A percentile compares a stretch with the other conserved stretches of the same genome.
Evolutionary conservation across 2,797 vertebrate species (phyloP).

Genomic region (Heliangelus exortis): DNA sequence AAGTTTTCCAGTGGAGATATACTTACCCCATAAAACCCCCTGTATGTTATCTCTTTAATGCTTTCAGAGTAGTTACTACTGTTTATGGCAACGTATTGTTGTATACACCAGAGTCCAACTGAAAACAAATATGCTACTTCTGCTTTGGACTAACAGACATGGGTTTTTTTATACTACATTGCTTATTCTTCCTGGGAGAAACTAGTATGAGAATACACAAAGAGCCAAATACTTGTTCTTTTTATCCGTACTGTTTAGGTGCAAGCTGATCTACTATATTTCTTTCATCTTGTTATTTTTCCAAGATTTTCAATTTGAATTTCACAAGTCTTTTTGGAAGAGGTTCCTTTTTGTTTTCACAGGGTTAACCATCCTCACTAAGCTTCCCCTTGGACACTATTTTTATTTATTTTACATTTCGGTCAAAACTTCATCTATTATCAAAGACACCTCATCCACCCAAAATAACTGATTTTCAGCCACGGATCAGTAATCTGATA

Average conservation of each 20-base stretch:
- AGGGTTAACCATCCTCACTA: background rate
- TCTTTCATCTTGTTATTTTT: background rate
- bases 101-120: background rate
- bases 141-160: background rate
- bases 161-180: background rate
- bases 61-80: background rate
- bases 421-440: background rate
- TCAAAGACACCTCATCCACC: background rate
- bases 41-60: background rate
- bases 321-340: background rate
- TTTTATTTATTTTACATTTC: background rate
- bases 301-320: background rate
- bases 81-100: background rate
- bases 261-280: background rate
- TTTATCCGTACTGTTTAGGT: background rate
- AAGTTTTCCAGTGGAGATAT: background rate
- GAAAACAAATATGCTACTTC: background rate
- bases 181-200: background rate
- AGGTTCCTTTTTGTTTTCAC: background rate
- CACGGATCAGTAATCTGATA: background rate
- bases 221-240: background rate
- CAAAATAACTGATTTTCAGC: background rate
- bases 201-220: background rate
- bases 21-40: background rate
- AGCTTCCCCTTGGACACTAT: background rate